A percentile compares a stretch with the other conserved stretches of the same genome.
These are phyloP conservation scores for Rhincodon typus DNA, from an alignment of 2,797 vertebrate species.

Conservation along the genomic window DNA sequence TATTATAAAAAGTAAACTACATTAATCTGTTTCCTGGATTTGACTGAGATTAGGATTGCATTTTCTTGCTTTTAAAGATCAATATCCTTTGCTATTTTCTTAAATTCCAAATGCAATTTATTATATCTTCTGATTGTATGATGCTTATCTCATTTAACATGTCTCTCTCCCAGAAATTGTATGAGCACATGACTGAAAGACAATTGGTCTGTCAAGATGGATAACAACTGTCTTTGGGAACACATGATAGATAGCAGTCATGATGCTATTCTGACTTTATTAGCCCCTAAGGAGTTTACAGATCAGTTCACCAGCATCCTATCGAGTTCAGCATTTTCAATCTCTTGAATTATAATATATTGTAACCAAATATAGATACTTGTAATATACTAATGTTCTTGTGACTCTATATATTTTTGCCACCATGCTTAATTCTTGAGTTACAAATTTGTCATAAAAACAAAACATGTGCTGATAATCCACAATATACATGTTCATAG, in stretches of 20 bases:
- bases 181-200: conserved; percentile 10
- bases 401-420: not conserved
- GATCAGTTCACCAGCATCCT: not conserved
- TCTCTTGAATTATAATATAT: not conserved
- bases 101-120: conserved; percentile 37
- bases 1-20: conserved; percentile 64
- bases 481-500: not conserved
- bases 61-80: conserved; percentile 57
- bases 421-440: not conserved
- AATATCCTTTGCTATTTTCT: conserved; percentile 45
- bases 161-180: not conserved
- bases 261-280: conserved; percentile 33
- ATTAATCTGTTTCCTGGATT: conserved; percentile 60
- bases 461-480: too few species aligned
- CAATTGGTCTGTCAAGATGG: conserved; percentile 15
- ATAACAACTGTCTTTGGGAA: conserved; percentile 31
- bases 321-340: not conserved
- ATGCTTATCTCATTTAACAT: conserved; percentile 32
- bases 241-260: conserved; percentile 38
- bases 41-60: conserved; percentile 45
- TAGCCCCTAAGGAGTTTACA: not conserved
- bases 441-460: not conserved
- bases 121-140: conserved; percentile 33
- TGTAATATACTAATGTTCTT: not conserved
- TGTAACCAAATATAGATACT: not conserved